Conservation (phyloP, 2,113 vertebrate species). For the Panurus biarmicus region DNA sequence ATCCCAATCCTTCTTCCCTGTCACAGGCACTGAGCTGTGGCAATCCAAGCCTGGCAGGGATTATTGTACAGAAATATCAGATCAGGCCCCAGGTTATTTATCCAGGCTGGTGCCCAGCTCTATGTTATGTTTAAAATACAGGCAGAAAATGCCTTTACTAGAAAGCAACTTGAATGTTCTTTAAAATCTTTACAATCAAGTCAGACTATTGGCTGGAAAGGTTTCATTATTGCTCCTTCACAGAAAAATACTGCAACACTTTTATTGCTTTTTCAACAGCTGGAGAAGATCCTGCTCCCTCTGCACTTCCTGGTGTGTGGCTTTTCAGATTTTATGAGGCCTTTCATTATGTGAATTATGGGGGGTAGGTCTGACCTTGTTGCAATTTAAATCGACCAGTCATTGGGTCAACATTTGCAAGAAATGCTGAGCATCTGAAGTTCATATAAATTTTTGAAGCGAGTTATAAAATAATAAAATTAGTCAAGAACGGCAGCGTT, state of each 20-base stretch:
- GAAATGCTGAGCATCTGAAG: neutral
- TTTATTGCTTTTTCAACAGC: neutral
- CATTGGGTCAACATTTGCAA: constrained; percentile 2
- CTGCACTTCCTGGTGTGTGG: neutral
- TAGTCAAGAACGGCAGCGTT: neutral
- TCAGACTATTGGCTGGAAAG: neutral
- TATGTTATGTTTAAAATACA: neutral
- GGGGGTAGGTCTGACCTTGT: neutral
- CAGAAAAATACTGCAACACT: neutral
- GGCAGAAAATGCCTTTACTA: neutral
- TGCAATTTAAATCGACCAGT: constrained; percentile 1
- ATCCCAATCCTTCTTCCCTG: neutral
- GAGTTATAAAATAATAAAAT: constrained; percentile 50
- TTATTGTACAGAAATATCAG: neutral
- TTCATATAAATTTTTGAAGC: constrained; percentile 17
- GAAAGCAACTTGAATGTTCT: neutral
- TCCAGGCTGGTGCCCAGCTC: neutral
- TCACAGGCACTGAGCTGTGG: neutral
- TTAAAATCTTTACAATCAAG: neutral
- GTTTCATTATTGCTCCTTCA: neutral
- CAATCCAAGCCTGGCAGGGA: neutral
- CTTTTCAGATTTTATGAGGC: constrained; percentile 29
- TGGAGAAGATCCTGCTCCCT: neutral
- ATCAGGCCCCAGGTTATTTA: neutral
- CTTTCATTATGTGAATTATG: constrained; percentile 28